Conservation (phyloP, 2,888 invertebrate genomes). For the Dasysyrphus tricinctus region DNA sequence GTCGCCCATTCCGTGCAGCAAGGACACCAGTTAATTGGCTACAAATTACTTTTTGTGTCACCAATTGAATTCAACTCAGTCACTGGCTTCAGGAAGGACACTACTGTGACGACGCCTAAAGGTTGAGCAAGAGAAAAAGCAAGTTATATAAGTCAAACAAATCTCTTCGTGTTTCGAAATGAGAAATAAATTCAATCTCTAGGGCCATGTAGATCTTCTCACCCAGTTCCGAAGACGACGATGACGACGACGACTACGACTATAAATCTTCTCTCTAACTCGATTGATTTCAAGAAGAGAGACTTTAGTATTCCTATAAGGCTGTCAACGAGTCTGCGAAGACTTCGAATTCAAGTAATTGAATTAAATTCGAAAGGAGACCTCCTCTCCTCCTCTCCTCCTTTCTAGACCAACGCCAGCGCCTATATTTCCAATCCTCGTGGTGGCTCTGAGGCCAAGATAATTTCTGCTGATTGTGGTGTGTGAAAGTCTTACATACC, state of each 20-base stretch:
- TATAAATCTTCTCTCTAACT: conserved; percentile 58
- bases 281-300: conserved; percentile 47
- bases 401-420: too few relatives aligned
- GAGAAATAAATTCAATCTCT: conserved; percentile 31
- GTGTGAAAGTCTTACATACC: conserved; percentile 45
- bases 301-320: conserved; percentile 27
- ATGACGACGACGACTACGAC: background rate
- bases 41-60: conserved; percentile 70
- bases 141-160: conserved; percentile 43
- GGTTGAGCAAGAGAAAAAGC: background rate
- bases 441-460: conserved; percentile 11
- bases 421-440: conserved; percentile 3
- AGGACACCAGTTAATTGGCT: conserved; percentile 68
- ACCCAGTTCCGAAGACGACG: background rate
- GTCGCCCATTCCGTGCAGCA: background rate
- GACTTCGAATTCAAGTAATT: conserved; percentile 57
- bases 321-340: conserved; percentile 29
- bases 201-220: conserved; percentile 30
- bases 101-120: conserved; percentile 14
- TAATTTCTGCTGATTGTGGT: conserved; percentile 52
- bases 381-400: background rate
- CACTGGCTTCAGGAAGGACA: conserved; percentile 17
- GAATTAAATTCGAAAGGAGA: conserved; percentile 59
- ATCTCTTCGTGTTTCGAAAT: conserved; percentile 36
- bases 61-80: conserved; percentile 57